Percentiles rank a stretch among this genome's conserved stretches.
phyloP scores from a whole-genome alignment of 2,888 invertebrate genomes.

The Mesochorus sp. region DNA sequence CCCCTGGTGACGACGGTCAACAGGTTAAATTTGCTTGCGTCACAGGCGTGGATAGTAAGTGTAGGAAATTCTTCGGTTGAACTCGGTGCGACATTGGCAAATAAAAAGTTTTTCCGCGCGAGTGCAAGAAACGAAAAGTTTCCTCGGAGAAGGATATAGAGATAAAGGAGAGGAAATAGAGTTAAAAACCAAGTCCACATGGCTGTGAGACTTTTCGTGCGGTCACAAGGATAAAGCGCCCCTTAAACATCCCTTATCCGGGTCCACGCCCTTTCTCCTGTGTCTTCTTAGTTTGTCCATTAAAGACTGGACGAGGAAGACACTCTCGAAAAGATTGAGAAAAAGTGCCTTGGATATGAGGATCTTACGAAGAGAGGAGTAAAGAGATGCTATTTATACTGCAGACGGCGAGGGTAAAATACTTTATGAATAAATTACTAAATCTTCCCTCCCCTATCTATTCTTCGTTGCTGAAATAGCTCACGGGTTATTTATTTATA shows the following conservation, averaged over 20 bases:
- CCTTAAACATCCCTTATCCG: conserved; percentile 19
- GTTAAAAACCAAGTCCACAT: conserved; percentile 27
- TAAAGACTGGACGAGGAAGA: conserved; percentile 1
- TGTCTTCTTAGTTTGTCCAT: conserved; percentile 25
- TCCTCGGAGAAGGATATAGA: neutral
- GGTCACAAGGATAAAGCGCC: neutral
- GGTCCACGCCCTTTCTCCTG: neutral
- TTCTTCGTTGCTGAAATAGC: conserved; percentile 29
- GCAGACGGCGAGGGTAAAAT: conserved; percentile 4
- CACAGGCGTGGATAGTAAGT: conserved; percentile 14
- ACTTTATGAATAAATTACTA: conserved; percentile 58
- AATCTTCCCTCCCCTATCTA: conserved; percentile 31
- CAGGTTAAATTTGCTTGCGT: conserved; percentile 61
- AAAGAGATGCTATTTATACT: neutral
- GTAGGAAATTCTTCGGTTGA: conserved; percentile 55
- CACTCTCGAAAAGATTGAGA: conserved; percentile 4
- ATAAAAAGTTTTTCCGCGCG: conserved; percentile 46
- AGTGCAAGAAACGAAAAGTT: conserved; percentile 29
- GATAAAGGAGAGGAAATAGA: neutral
- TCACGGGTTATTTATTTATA: neutral
- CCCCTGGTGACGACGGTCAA: conserved; percentile 30
- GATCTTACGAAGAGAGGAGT: neutral
- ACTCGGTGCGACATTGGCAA: conserved; percentile 36
- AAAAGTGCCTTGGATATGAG: conserved; percentile 12
- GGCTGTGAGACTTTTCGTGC: conserved; percentile 16